Evolutionary conservation across 2,113 vertebrate genomes (phyloP), one percentile per base, ranked within the genome.

Genomic region (Callionymus lyra): DNA sequence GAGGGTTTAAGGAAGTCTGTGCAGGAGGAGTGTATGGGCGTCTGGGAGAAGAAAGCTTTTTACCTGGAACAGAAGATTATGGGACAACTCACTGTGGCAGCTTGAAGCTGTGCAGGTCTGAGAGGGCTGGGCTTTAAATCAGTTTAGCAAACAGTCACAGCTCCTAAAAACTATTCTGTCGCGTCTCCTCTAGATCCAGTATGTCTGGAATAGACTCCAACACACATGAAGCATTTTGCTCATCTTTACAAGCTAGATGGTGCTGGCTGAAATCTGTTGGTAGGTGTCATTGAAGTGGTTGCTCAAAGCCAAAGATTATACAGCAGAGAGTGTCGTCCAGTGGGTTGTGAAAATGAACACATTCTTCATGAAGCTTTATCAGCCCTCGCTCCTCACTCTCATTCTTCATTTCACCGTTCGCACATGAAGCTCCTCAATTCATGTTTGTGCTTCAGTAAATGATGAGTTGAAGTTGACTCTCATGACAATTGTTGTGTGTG

Each of bases 1-100:
- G 32, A 43, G 39, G 38, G 55, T 72, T 66, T 59, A 45, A 73
- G 61, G 41, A 45, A 17, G 44, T 43, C 48, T 58, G 47, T 46
- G 39, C 38, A 47, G 31, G 56, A 39, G 59, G 69, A 62, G 70
- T 50, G 59, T 56, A 53, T 19, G 14, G 56, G 53, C 48, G 56
- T 73, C 72, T 55, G 66, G 61, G 54, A 63, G 56, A 54, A 65
- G 72, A 83, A 82, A 82, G 82, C 80, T 70, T 67, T 84, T 84
- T 84, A 83, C 80, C 82, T 84, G 82, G 79, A 83, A 81, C 79
- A 78, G 77, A 76, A 70, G 81, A 83, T 84, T 82, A 83, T 66
- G 74, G 64, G 70, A 69, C 71, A 77, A 70, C 63, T 84, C 76
- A 76, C 68, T 60, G 53, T 77, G 78, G 74, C 72, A 72, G 69